Evolutionary conservation across 2,113 vertebrate species (phyloP).

Genomic region (Ictalurus punctatus): DNA sequence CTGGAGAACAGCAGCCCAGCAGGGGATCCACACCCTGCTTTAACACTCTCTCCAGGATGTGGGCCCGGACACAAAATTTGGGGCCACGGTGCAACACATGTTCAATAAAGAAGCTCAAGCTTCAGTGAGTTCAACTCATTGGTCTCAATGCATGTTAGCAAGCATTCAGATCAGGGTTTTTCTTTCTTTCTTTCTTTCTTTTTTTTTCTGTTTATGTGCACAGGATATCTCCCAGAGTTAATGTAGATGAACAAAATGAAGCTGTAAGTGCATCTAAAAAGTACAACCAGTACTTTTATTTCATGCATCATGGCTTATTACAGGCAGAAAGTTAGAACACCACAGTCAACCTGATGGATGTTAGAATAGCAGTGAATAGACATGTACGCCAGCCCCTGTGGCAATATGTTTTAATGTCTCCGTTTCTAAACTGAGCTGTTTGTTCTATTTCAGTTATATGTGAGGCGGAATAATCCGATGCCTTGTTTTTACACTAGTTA

Average conservation of each 20-base stretch:
- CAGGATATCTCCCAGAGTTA: conserved; percentile 9
- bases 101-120: conserved; percentile 69
- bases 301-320: conserved; percentile 27
- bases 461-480: conserved; percentile 14
- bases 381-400: not conserved
- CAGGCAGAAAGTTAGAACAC: conserved; percentile 34
- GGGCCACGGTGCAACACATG: conserved; percentile 72
- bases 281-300: conserved; percentile 59
- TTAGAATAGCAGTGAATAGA: conserved; percentile 11
- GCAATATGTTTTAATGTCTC: not conserved
- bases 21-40: conserved; percentile 64
- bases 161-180: conserved; percentile 34
- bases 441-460: not conserved
- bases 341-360: conserved; percentile 40
- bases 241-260: conserved; percentile 47
- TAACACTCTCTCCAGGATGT: conserved; percentile 67
- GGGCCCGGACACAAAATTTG: conserved; percentile 68
- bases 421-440: not conserved
- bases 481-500: conserved; percentile 53
- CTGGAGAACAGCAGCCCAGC: conserved; percentile 69
- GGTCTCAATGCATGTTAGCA: conserved; percentile 55
- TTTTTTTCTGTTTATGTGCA: conserved; percentile 2
- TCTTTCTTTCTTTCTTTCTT: not conserved
- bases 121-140: conserved; percentile 67
- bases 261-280: conserved; percentile 56